Conservation (phyloP, 2,888 invertebrate genomes). For the Diloba caeruleocephala region DNA sequence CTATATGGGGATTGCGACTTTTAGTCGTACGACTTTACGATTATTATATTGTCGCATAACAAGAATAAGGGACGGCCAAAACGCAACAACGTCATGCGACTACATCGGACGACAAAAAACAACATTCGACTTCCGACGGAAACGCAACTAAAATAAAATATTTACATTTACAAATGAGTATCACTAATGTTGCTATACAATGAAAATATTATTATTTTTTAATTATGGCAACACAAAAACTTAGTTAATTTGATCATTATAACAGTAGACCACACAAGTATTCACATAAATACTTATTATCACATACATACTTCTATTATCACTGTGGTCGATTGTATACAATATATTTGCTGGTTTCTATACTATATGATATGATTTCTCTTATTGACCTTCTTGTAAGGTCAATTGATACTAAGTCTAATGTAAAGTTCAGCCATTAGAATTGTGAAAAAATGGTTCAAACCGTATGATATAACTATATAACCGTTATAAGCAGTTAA, state of each 20-base stretch:
- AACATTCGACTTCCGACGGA: slow-evolving; percentile 22
- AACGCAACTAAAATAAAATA: slow-evolving; percentile 48
- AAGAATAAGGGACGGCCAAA: slow-evolving; percentile 18
- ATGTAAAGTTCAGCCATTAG: too few species aligned
- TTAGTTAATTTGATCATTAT: slow-evolving; percentile 31
- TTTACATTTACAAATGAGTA: slow-evolving; percentile 63
- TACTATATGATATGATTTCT: too few species aligned
- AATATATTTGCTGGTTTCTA: not conserved
- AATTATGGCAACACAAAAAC: slow-evolving; percentile 61
- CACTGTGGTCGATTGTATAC: not conserved
- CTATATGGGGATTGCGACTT: not conserved
- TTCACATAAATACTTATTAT: not conserved
- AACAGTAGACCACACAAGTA: slow-evolving; percentile 18
- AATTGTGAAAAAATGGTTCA: too few species aligned
- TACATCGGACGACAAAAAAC: slow-evolving; percentile 32
- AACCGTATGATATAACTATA: not conserved
- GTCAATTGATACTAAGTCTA: too few species aligned
- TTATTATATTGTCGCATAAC: slow-evolving; percentile 6
- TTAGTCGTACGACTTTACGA: slow-evolving; percentile 1
- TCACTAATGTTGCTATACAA: slow-evolving; percentile 57
- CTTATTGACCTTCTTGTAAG: too few species aligned
- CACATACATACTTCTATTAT: not conserved
- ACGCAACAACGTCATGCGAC: slow-evolving; percentile 6
- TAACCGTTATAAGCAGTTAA: slow-evolving; percentile 22
- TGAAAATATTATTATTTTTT: slow-evolving; percentile 46